Base-by-base conservation (phyloP, 1,140 invertebrate species). In the Solenopsis fugax region DNA sequence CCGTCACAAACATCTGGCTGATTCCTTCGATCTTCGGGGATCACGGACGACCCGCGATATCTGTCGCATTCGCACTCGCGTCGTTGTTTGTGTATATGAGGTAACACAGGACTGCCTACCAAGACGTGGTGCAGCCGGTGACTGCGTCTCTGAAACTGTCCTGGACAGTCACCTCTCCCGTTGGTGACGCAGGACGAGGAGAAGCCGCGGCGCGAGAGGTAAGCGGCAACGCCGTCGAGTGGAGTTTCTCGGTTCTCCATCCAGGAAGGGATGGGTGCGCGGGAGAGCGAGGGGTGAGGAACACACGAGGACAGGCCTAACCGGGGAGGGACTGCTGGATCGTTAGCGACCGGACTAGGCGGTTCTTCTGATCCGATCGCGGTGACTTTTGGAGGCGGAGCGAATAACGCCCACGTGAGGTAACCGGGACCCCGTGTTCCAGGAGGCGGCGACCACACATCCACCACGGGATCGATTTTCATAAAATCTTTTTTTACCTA, bases 101-200 rank as follows among this genome's bases (percentile, higher is more conserved):
- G 24, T 60, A 41, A 81, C 64, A 71, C 77, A 65, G 80, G 71
- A 80, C 72, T 86, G 92, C 85, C 88, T 86, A 41, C 85, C 85
- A 76, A 87, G 73, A 93, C 93, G 94, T 94, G 93, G 92, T 93
- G 94, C 93, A 94, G 94, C 92, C 93, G 94, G 87, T 93, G 94
- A 95, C 94, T 95, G 95, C 94, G 91, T 88, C 93, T 94, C 88
- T 92, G 91, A 88, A 93, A 94, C 95, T 95, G 94, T 92, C 91
- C 92, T 93, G 94, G 92, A 94, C 91, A 93, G 92, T 95, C 93
- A 94, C 94, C 93, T 94, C 73, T 85, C 71, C 64, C 13, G 87
- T 71, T 84, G 86, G 86, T 78, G 87, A 77, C 88, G 87, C 85
- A 89, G 88, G 85, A 86, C 50, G 87, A 73, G 91, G 85, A 87